These are phyloP conservation scores for Eospalax fontanierii DNA, from an alignment of 2,797 vertebrate species.

Conservation along the genomic window DNA sequence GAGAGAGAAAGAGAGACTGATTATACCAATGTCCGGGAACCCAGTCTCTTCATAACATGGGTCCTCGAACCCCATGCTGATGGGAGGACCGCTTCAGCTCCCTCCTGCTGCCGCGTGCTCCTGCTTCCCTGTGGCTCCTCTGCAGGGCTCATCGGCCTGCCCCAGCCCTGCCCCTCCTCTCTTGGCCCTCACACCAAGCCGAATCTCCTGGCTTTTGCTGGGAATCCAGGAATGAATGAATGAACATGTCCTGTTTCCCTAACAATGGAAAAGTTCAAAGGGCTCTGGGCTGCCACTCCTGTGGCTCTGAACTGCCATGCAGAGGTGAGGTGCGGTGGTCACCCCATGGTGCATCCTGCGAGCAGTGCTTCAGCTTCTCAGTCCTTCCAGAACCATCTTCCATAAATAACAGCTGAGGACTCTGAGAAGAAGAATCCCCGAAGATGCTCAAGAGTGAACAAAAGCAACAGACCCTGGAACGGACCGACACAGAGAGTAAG, in stretches of 20 bases:
- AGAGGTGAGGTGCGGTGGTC: background rate
- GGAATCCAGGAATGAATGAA: no score
- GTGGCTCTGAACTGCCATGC: background rate
- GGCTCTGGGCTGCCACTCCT: background rate
- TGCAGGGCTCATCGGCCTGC: background rate
- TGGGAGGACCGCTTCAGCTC: background rate
- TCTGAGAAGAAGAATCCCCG: background rate
- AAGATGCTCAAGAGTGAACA: background rate
- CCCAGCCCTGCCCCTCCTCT: background rate
- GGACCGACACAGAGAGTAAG: background rate
- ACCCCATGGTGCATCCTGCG: fast-evolving
- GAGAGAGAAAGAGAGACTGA: no score
- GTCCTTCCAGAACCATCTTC: background rate
- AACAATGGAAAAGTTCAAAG: background rate
- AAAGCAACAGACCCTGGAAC: background rate
- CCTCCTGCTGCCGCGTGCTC: background rate
- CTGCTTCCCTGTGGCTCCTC: background rate
- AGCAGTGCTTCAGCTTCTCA: background rate
- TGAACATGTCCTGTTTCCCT: background rate
- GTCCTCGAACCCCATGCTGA: background rate
- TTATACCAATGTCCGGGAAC: background rate
- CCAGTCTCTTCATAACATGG: background rate
- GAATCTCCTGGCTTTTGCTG: background rate
- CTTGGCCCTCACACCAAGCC: background rate
- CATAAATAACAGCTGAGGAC: background rate